Evolutionary conservation across 2,888 invertebrate genomes (phyloP), one percentile per base, ranked within the genome.

Genomic region (Nyleta sp.): DNA sequence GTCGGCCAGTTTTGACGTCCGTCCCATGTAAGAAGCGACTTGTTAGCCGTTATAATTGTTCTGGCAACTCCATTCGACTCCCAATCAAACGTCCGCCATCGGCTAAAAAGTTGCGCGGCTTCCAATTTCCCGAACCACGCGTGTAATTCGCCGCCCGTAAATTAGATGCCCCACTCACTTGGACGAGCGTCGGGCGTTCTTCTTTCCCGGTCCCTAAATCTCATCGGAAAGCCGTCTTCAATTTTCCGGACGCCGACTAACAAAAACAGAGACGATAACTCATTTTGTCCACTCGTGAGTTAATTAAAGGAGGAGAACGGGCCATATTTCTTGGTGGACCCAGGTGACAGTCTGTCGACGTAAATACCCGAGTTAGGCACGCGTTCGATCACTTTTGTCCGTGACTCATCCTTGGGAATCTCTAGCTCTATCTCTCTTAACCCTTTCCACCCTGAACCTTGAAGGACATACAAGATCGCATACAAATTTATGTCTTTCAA

Each of bases 271-370:
- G 60, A 15, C 53, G 13, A 31, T 62, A 52, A 46, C 17, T 71
- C 72, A 72, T 72, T 52, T 53, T 15, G 62, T 62, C 72, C 62
- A 42, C 53, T 42, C n/a, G 33, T 0, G 28, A 50, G 57, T 65
- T 73, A 73, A 73, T 73, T 73, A 57, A 65, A 64, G 64, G 57
- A 57, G 64, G 20, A 28, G 55, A 57, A 18, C 44, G 28, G 44
- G 44, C 71, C 28, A 48, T 62, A 72, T 55, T 62, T 72, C 35
- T 42, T 18, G 42, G 42, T 17, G 35, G 59, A 59, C 59, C 44
- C 68, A 59, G 68, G 68, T 65, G 67, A 67, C 55, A 67, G 20
- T 17, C 33, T 20, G 46, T 57, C 55, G 67, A 67, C 55, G 46
- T 44, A 67, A 53, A 67, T 67, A 55, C 11, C n/a, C 31, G 52